phyloP scores from a whole-genome alignment of 92 coral and sea anemone genomes.

The Phenganax subtilis region DNA sequence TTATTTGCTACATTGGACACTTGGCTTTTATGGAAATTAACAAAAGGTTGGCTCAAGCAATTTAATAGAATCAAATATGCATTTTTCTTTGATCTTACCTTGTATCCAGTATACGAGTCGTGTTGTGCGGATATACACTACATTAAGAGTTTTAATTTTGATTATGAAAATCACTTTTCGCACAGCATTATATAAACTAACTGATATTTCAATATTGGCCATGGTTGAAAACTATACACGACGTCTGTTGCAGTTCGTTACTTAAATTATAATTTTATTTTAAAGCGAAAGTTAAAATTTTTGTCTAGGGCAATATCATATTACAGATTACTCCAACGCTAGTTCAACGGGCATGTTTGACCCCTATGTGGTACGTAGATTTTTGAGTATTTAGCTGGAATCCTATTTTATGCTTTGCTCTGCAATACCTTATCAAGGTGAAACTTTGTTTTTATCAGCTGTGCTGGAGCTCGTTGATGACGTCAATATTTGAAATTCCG shows the following conservation, averaged over 20 bases:
- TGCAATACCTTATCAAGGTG: background rate
- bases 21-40: constrained; percentile 93
- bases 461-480: constrained; percentile 86
- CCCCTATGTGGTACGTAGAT: constrained; percentile 76
- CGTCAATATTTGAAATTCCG: constrained; percentile 59
- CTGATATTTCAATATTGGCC: too few species aligned
- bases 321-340: constrained; percentile 94
- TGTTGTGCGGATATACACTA: too few species aligned
- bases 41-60: constrained; percentile 52
- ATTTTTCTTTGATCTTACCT: too few species aligned
- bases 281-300: too few species aligned
- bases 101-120: too few species aligned
- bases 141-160: too few species aligned
- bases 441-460: constrained; percentile 47
- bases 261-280: too few species aligned
- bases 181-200: too few species aligned
- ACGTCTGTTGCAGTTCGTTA: too few species aligned
- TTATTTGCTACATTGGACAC: constrained; percentile 89
- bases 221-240: too few species aligned
- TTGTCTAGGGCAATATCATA: constrained; percentile 55
- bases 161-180: too few species aligned
- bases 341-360: constrained; percentile 95
- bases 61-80: too few species aligned
- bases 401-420: background rate
- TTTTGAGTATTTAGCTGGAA: background rate